Conservation (phyloP, 2,888 invertebrate genomes). For the Cyclophora albipunctata region DNA sequence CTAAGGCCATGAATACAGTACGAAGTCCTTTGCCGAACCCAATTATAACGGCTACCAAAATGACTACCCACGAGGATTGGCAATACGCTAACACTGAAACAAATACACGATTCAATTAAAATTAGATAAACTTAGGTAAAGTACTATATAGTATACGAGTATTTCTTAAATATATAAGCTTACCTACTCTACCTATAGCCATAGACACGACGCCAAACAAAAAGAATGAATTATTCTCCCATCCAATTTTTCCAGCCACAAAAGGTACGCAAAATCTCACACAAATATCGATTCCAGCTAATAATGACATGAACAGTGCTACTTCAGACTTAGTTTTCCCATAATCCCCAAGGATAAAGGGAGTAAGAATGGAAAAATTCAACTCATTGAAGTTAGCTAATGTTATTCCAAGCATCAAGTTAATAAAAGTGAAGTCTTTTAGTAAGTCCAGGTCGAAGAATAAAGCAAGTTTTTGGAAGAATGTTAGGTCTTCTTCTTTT, state of each 20-base stretch:
- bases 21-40: conserved; percentile 82
- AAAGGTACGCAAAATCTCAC: conserved; percentile 81
- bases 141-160: too few relatives aligned
- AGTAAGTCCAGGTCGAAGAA: conserved; percentile 83
- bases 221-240: conserved; percentile 83
- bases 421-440: conserved; percentile 80
- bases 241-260: conserved; percentile 79
- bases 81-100: conserved; percentile 77
- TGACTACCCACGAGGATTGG: conserved; percentile 69
- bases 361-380: conserved; percentile 83
- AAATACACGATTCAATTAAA: conserved; percentile 8
- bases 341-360: conserved; percentile 82
- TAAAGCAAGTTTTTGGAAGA: conserved; percentile 73
- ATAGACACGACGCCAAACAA: conserved; percentile 80
- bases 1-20: conserved; percentile 83
- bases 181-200: conserved; percentile 79
- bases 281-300: conserved; percentile 79
- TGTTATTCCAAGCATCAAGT: conserved; percentile 81
- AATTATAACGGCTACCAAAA: conserved; percentile 78
- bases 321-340: conserved; percentile 76
- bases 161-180: conserved; percentile 11
- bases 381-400: conserved; percentile 82
- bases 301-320: conserved; percentile 80
- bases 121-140: too few relatives aligned
- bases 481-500: conserved; percentile 44